Evolutionary conservation across 2,888 invertebrate species (phyloP).

Genomic region (Brenthis hecate): DNA sequence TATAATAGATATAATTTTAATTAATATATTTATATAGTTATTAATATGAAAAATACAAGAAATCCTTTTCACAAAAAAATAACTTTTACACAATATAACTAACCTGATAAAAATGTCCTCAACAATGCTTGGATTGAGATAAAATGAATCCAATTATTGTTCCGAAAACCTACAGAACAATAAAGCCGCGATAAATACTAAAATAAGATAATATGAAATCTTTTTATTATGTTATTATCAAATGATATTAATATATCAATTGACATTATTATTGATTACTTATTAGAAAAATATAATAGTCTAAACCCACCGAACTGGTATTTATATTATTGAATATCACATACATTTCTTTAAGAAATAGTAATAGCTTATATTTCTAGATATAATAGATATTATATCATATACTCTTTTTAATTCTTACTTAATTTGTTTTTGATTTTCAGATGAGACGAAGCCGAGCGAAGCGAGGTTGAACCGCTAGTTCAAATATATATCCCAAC

Average conservation of each 20-base stretch:
- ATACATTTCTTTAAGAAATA: background rate
- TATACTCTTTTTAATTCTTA: too few relatives aligned
- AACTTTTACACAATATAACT: background rate
- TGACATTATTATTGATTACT: slow-evolving; percentile 11
- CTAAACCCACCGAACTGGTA: too few relatives aligned
- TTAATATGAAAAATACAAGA: background rate
- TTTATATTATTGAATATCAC: too few relatives aligned
- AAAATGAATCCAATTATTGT: slow-evolving; percentile 39
- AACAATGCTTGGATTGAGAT: slow-evolving; percentile 38
- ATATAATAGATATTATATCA: too few relatives aligned
- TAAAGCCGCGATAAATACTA: slow-evolving; percentile 13
- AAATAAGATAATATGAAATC: slow-evolving; percentile 12
- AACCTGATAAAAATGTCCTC: slow-evolving; percentile 49
- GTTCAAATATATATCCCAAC: too few relatives aligned
- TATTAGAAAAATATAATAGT: background rate
- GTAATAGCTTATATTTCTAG: too few relatives aligned
- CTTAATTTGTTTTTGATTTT: too few relatives aligned
- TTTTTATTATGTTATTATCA: slow-evolving; percentile 6
- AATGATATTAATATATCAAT: slow-evolving; percentile 6
- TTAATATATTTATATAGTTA: background rate
- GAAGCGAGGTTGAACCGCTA: too few relatives aligned
- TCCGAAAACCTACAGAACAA: slow-evolving; percentile 10
- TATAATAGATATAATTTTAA: background rate
- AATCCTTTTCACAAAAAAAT: background rate
- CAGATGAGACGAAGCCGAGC: too few relatives aligned